Evolutionary conservation across 2,888 invertebrate genomes (phyloP).

Genomic region (Drosophila suboccidentalis): DNA sequence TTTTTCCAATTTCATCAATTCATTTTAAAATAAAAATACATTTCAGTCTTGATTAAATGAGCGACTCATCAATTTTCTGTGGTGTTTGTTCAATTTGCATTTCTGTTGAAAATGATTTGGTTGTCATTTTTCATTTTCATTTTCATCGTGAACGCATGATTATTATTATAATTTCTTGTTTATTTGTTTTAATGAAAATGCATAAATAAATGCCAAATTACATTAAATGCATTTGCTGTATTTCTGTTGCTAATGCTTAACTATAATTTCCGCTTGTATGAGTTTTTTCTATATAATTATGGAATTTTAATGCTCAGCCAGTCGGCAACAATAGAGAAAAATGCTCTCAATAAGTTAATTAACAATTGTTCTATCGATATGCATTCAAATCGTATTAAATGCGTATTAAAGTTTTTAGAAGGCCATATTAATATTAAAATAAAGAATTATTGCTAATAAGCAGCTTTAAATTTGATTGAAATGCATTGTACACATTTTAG

Average conservation of each 20-base stretch:
- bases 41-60: constrained; percentile 46
- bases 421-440: too few species aligned
- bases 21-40: constrained; percentile 14
- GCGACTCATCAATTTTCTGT: constrained; percentile 43
- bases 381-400: constrained; percentile 36
- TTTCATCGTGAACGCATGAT: constrained; percentile 47
- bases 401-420: neutral
- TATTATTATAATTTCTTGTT: constrained; percentile 73
- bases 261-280: constrained; percentile 66
- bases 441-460: neutral
- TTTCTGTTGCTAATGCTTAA: constrained; percentile 53
- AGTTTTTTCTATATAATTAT: constrained; percentile 38
- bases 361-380: constrained; percentile 59
- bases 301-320: constrained; percentile 44
- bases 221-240: constrained; percentile 70
- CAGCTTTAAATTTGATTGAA: neutral
- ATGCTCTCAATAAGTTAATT: constrained; percentile 63
- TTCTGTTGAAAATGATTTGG: constrained; percentile 53
- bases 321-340: constrained; percentile 43
- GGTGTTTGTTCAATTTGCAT: constrained; percentile 38
- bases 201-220: constrained; percentile 79
- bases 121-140: constrained; percentile 56
- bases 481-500: neutral
- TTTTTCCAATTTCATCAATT: neutral
- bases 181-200: constrained; percentile 76